phyloP scores from a whole-genome alignment of 2,113 vertebrate species.

The Sinocyclocheilus anophthalmus region DNA sequence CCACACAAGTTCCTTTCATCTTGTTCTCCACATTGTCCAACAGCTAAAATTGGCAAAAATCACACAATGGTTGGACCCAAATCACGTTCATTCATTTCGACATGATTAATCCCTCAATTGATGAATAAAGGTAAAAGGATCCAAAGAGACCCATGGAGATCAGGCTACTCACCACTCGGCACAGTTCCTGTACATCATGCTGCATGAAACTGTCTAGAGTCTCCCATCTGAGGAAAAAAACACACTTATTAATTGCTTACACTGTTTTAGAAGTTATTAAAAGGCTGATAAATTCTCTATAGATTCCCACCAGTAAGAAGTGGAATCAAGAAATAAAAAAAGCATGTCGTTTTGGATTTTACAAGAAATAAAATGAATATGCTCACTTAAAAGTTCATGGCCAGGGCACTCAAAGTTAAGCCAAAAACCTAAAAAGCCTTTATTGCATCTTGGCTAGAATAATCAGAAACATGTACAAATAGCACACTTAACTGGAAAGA shows the following conservation, averaged over 20 bases:
- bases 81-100: not conserved
- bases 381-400: too few species aligned
- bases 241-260: not conserved
- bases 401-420: too few species aligned
- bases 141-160: not conserved
- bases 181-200: conserved; percentile 96
- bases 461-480: too few species aligned
- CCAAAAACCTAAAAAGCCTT: too few species aligned
- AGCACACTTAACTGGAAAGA: not conserved
- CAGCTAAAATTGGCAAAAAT: conserved; percentile 74
- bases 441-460: too few species aligned
- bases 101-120: not conserved
- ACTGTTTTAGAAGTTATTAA: not conserved
- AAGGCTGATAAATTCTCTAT: not conserved
- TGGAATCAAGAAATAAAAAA: not conserved
- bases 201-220: conserved; percentile 99
- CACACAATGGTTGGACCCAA: too few species aligned
- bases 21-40: conserved; percentile 99
- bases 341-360: not conserved
- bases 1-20: conserved; percentile 99
- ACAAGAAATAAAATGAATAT: not conserved
- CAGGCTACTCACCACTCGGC: conserved; percentile 92
- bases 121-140: not conserved
- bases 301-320: not conserved
- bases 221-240: conserved; percentile 85